These are phyloP conservation scores for Huso huso DNA, from an alignment of 2,797 vertebrate species.

Conservation along the genomic window DNA sequence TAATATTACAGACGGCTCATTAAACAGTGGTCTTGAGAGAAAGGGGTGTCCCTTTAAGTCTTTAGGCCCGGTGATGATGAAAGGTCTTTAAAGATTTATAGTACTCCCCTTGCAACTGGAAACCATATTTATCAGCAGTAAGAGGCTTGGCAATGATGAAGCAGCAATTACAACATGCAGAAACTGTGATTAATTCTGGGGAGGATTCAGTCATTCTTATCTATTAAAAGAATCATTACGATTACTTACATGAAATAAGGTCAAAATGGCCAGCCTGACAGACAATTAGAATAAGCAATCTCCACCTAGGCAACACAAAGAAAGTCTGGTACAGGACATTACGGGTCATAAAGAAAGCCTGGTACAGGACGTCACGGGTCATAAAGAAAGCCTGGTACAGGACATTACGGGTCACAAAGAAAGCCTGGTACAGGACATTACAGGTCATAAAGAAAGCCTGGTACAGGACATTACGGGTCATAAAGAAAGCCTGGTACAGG, in stretches of 20 bases:
- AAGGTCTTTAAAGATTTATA: conserved; percentile 19
- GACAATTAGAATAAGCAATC: neutral
- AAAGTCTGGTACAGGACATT: no score
- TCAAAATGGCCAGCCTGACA: neutral
- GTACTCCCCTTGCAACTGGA: conserved; percentile 11
- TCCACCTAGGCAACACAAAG: neutral
- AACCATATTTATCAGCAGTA: conserved; percentile 16
- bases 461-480: no score
- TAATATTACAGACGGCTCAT: no score
- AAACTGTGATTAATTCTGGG: conserved; percentile 13
- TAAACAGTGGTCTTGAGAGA: no score
- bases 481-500: neutral
- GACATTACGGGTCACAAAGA: no score
- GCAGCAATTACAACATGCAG: conserved; percentile 9
- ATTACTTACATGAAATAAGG: conserved; percentile 2
- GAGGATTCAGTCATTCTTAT: conserved; percentile 5
- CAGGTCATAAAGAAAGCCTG: no score
- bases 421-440: no score
- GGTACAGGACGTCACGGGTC: no score
- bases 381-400: no score
- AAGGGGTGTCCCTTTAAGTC: no score
- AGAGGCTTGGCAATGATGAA: conserved; percentile 4
- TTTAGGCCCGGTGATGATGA: neutral
- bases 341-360: no score
- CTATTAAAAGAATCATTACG: conserved; percentile 12